phyloP scores from a whole-genome alignment of 2,797 vertebrate genomes.

The Falco rusticolus region DNA sequence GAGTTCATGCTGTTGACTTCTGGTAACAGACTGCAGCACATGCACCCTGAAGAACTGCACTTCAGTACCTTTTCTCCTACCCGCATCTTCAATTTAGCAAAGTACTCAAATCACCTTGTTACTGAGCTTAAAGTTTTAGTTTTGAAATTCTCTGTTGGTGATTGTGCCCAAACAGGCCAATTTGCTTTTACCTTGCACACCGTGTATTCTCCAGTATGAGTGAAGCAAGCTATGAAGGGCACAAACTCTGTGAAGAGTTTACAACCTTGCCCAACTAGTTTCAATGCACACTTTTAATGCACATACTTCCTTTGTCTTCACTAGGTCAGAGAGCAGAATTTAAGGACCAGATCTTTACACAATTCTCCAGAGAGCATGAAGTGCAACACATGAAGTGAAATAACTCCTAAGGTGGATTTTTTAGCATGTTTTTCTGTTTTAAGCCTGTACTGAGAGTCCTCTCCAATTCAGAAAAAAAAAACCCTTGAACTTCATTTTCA shows the following conservation, averaged over 20 bases:
- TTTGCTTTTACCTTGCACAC: neutral
- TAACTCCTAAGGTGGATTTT: neutral
- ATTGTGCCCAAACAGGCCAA: neutral
- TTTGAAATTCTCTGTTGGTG: neutral
- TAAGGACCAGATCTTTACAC: neutral
- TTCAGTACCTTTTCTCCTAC: neutral
- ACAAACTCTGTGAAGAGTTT: neutral
- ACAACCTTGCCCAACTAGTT: neutral
- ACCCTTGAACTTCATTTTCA: neutral
- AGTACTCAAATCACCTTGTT: neutral
- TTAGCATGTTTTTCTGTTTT: neutral
- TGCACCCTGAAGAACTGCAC: neutral
- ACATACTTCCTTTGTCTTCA: neutral
- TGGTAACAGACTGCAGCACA: neutral
- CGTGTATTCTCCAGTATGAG: neutral
- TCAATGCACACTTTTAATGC: neutral
- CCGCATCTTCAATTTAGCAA: neutral
- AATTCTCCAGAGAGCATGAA: neutral
- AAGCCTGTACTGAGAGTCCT: neutral
- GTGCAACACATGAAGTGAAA: neutral
- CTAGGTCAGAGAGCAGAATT: neutral
- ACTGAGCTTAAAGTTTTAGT: neutral
- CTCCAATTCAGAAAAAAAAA: neutral
- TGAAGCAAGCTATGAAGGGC: neutral
- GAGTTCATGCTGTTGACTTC: neutral